A percentile compares a stretch with the other conserved stretches of the same genome.
phyloP scores from a whole-genome alignment of 2,888 invertebrate genomes.

The Uropetala carovei region DNA sequence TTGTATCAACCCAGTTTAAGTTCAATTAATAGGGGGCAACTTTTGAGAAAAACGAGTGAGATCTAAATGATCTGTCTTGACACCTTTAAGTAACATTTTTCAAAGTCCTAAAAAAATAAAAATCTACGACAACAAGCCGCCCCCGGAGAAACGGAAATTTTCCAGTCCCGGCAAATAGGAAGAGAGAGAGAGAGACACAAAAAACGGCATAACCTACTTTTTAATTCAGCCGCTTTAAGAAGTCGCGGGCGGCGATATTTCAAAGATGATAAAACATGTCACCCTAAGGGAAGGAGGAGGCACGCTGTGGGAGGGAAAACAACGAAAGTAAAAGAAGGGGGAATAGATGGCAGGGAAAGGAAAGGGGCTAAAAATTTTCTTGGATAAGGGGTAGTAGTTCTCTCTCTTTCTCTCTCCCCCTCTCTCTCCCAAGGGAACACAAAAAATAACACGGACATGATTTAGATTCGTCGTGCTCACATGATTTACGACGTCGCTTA shows the following conservation, averaged over 20 bases:
- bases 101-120: neutral
- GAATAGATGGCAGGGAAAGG: neutral
- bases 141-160: neutral
- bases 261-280: constrained; percentile 4
- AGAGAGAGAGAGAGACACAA: neutral
- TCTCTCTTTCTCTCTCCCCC: neutral
- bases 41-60: neutral
- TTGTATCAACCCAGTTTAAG: neutral
- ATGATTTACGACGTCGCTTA: constrained; percentile 51
- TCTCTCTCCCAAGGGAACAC: neutral
- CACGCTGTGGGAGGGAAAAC: neutral
- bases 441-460: constrained; percentile 39
- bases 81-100: neutral
- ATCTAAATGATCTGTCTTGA: neutral
- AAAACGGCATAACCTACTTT: constrained; percentile 15
- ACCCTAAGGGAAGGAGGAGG: neutral
- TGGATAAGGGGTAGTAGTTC: neutral
- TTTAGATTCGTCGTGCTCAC: neutral
- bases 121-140: neutral
- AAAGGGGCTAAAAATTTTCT: neutral
- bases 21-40: neutral
- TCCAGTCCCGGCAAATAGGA: neutral
- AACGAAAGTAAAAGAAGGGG: neutral
- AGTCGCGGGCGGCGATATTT: neutral
- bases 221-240: constrained; percentile 25